These are phyloP conservation scores for Poeciliopsis gracilis DNA, from an alignment of 2,797 vertebrate genomes.

Conservation along the genomic window DNA sequence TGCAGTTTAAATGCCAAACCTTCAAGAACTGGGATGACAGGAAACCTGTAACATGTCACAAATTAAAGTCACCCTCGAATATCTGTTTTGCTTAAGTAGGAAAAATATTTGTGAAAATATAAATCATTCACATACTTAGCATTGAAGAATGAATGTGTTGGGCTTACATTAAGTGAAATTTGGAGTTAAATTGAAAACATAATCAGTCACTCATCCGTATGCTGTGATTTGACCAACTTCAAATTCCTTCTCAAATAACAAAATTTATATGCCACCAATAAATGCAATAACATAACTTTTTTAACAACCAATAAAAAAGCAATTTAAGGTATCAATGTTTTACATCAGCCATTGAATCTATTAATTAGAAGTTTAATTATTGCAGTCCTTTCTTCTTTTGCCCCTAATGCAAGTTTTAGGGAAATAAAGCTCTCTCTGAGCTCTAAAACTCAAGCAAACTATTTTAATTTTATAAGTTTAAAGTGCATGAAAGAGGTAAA, in stretches of 20 bases:
- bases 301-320: not conserved
- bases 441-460: not conserved
- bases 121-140: not conserved
- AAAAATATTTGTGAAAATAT: not conserved
- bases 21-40: conserved; percentile 37
- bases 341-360: not conserved
- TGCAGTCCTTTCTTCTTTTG: not conserved
- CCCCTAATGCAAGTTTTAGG: not conserved
- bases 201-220: not conserved
- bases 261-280: too few relatives aligned
- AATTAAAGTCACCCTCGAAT: conserved; percentile 7
- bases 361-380: not conserved
- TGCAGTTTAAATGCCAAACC: conserved; percentile 60
- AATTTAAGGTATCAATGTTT: not conserved
- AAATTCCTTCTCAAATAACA: not conserved
- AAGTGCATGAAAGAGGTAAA: not conserved
- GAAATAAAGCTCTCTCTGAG: not conserved
- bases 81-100: not conserved
- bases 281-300: too few relatives aligned
- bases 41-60: conserved; percentile 26
- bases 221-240: conserved; percentile 1
- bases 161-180: not conserved
- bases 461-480: not conserved
- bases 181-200: not conserved
- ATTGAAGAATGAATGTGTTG: not conserved